Base-by-base conservation (phyloP, 2,797 vertebrate species). In the Emydoidea blandingii region DNA sequence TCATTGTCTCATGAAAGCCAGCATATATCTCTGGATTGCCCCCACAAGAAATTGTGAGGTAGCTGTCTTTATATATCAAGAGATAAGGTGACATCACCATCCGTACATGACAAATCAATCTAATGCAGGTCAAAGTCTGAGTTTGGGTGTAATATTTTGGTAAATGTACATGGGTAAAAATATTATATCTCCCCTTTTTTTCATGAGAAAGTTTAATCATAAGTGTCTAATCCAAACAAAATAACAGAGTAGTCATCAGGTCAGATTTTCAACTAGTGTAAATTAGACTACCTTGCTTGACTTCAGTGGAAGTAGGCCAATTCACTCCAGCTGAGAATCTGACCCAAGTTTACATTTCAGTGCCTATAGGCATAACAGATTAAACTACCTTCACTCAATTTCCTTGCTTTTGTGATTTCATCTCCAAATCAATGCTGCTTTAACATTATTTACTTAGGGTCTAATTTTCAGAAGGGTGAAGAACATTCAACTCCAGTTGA, bases 361-460 rank as follows among this genome's bases (percentile, higher is more conserved):
- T 81, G 74, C 34, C 1, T 5, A 96, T 83, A 95, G 79, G 49
- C 81, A 93, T 47, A 96, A 85, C 59, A 84, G 44, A 88, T 93
- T 93, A 87, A 92, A 90, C 74, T 93, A 88, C 86, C 89, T 93
- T 95, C 1, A 49, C 94, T 89, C 88, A 90, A 47, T 86, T 96
- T 95, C 92, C 79, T 93, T 90, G 93, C 92, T 87, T 94, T 96
- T 92, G 89, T 94, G 84, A 90, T 87, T 97, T 90, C 65, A 68
- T 96, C 88, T 94, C 93, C 90, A 97, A 97, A 94, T 91, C 86
- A 93, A 83, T 12, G 41, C 54, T 96, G 41, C 76, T 90, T 79
- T 72, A 95, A 88, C 52, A 47, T 90, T 93, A 86, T 96, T 96
- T 96, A 90, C 85, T 90, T 93, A 90, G 88, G 3, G 1, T 93